A percentile compares a stretch with the other conserved stretches of the same genome.
phyloP scores from a whole-genome alignment of 2,888 invertebrate species.

The Lycia hirtaria region DNA sequence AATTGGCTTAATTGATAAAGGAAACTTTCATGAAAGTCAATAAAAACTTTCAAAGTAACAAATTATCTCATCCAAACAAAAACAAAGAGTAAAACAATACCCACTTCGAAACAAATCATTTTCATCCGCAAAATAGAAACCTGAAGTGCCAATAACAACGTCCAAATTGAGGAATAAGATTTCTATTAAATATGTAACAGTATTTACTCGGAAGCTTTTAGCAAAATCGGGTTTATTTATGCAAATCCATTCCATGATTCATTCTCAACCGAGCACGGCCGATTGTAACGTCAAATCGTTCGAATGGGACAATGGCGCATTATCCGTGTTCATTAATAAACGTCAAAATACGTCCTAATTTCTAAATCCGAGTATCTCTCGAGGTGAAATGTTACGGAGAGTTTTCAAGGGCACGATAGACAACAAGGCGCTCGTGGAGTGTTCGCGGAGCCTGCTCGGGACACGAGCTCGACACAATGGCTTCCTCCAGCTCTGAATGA shows the following conservation, averaged over 20 bases:
- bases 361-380: conserved; percentile 40
- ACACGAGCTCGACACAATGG: conserved; percentile 62
- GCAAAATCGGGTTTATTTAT: conserved; percentile 53
- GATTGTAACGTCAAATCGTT: conserved; percentile 50
- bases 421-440: conserved; percentile 51
- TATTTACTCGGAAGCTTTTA: conserved; percentile 51
- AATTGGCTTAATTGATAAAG: background rate
- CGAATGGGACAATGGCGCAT: conserved; percentile 54
- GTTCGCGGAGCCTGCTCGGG: conserved; percentile 51
- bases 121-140: conserved; percentile 15
- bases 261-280: conserved; percentile 44
- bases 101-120: conserved; percentile 19
- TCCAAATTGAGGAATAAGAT: conserved; percentile 35
- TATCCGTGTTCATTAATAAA: conserved; percentile 61
- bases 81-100: conserved; percentile 14
- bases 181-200: conserved; percentile 51
- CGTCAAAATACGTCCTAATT: conserved; percentile 55
- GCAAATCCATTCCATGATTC: conserved; percentile 57
- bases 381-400: conserved; percentile 54
- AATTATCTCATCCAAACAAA: conserved; percentile 5
- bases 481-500: conserved; percentile 67
- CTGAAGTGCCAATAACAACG: conserved; percentile 34
- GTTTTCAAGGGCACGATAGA: conserved; percentile 40
- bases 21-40: background rate
- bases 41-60: background rate